phyloP scores from a whole-genome alignment of 2,113 vertebrate species.

The Arenaria interpres region DNA sequence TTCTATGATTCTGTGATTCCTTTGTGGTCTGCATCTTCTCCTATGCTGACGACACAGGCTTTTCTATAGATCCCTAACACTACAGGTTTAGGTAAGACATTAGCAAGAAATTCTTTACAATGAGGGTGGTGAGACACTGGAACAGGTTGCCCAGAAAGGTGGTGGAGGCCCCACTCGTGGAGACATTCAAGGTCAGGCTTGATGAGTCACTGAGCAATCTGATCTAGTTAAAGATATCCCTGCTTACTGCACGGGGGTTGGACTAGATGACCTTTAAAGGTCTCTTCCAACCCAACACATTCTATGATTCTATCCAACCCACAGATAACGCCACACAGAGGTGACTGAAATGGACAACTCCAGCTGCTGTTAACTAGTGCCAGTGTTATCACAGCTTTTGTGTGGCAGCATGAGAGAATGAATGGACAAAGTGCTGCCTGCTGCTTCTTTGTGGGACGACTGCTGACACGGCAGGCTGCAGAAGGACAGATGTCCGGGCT shows the following conservation, averaged over 20 bases:
- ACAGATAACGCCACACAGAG: not conserved
- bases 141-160: too few species aligned
- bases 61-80: not conserved
- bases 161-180: too few species aligned
- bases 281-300: too few species aligned
- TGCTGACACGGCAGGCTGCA: not conserved
- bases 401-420: rapidly evolving
- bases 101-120: too few species aligned
- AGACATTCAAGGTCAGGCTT: too few species aligned
- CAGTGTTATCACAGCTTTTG: not conserved
- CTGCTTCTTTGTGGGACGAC: not conserved
- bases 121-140: too few species aligned
- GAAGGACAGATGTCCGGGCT: rapidly evolving
- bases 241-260: too few species aligned
- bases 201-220: too few species aligned
- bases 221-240: too few species aligned
- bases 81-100: too few species aligned
- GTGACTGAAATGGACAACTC: not conserved
- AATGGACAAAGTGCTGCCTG: rapidly evolving
- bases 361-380: not conserved
- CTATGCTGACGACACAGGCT: not conserved
- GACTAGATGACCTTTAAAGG: too few species aligned
- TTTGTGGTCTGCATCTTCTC: not conserved
- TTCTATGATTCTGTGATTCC: too few species aligned
- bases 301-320: not conserved